These are phyloP conservation scores for Melanotaenia trifasciata DNA, from an alignment of 2,797 vertebrate species.

Conservation along the genomic window DNA sequence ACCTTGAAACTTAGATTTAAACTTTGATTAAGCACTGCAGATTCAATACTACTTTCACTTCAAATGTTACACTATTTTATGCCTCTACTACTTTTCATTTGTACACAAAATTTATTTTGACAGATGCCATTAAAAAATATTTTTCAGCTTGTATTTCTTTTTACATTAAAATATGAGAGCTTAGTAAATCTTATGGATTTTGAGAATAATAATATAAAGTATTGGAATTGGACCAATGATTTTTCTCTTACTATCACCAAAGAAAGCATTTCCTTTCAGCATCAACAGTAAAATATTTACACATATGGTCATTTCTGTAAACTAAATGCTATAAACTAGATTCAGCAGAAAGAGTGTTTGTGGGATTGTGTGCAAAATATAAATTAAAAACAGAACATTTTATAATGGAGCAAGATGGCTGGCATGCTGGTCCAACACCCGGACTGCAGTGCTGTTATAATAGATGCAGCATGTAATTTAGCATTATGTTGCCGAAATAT, in stretches of 20 bases:
- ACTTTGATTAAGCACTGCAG: slow-evolving; percentile 3
- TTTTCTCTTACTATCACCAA: not conserved
- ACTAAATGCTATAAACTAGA: not conserved
- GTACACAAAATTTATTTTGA: not conserved
- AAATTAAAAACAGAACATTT: no score
- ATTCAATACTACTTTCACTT: slow-evolving; percentile 4
- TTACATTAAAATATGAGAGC: not conserved
- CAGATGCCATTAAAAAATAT: not conserved
- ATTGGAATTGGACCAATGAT: not conserved
- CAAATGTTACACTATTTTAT: not conserved
- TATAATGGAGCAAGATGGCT: no score
- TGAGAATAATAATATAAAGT: no score
- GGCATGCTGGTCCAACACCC: no score
- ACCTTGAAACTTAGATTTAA: not conserved
- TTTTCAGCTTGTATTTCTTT: no score
- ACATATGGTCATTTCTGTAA: not conserved
- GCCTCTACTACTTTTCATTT: not conserved
- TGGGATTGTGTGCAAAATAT: not conserved
- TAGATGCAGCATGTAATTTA: no score
- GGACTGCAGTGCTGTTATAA: not conserved
- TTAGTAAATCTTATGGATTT: not conserved
- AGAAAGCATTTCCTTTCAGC: not conserved
- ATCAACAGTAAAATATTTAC: not conserved
- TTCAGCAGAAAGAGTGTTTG: not conserved
- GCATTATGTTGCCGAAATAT: no score